Conservation (phyloP, 2,113 vertebrate genomes). For the Kryptolebias marmoratus region DNA sequence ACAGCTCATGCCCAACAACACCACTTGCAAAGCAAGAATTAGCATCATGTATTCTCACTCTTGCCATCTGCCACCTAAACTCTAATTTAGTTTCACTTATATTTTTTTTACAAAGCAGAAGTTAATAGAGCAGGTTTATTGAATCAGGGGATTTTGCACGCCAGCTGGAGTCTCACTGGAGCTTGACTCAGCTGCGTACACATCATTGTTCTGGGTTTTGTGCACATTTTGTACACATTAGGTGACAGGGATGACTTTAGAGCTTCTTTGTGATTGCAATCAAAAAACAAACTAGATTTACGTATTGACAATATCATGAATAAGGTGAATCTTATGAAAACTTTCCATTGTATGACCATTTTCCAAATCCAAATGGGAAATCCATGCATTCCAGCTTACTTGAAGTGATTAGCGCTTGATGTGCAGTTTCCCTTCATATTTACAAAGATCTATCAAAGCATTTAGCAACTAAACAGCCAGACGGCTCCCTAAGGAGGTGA, state of each 20-base stretch:
- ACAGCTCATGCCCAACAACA: constrained; percentile 7
- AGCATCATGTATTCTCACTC: constrained; percentile 46
- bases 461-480: background rate
- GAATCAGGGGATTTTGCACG: constrained; percentile 68
- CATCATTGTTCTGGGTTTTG: constrained; percentile 43
- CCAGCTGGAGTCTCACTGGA: constrained; percentile 62
- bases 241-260: constrained; percentile 5
- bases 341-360: background rate
- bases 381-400: background rate
- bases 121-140: constrained; percentile 74
- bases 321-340: background rate
- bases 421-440: background rate
- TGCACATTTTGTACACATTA: constrained; percentile 25
- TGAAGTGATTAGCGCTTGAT: background rate
- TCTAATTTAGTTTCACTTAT: constrained; percentile 77
- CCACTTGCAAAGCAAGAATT: constrained; percentile 32
- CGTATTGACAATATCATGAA: background rate
- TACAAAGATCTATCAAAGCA: background rate
- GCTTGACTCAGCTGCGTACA: constrained; percentile 33
- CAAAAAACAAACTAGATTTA: background rate
- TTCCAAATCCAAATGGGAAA: background rate
- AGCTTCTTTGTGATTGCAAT: constrained; percentile 3
- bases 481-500: background rate
- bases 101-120: constrained; percentile 69
- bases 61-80: constrained; percentile 77